A percentile compares a stretch with the other conserved stretches of the same genome.
Evolutionary conservation across 1,140 invertebrate genomes (phyloP).

Genomic region (Microplitis mediator): DNA sequence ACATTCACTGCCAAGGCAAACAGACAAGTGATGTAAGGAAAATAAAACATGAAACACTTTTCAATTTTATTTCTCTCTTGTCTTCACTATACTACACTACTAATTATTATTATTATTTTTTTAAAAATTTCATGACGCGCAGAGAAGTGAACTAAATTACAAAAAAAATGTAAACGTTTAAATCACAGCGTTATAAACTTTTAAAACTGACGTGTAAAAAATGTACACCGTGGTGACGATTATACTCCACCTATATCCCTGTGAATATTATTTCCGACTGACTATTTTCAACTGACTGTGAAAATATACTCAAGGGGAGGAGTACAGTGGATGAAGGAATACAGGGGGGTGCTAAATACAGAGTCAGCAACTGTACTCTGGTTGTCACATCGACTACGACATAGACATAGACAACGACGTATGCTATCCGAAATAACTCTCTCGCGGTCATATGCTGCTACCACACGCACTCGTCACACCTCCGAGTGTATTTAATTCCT

Average conservation of each 20-base stretch:
- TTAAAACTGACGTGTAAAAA: neutral
- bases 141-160: too few species aligned
- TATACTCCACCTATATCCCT: neutral
- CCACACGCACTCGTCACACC: neutral
- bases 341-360: too few species aligned
- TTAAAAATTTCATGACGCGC: too few species aligned
- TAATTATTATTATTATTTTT: too few species aligned
- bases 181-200: too few species aligned
- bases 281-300: constrained; percentile 58
- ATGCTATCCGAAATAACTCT: constrained; percentile 37
- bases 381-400: constrained; percentile 33
- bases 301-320: constrained; percentile 49
- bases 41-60: neutral
- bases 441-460: constrained; percentile 28
- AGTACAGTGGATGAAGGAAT: constrained; percentile 20
- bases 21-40: neutral
- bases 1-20: neutral
- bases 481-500: neutral
- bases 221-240: neutral
- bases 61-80: too few species aligned
- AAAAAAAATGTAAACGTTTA: too few species aligned
- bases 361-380: constrained; percentile 36
- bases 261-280: constrained; percentile 51
- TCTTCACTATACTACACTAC: too few species aligned
- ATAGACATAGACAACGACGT: too few species aligned